phyloP scores from a whole-genome alignment of 1,140 invertebrate species.

The Drosophila hydei region DNA sequence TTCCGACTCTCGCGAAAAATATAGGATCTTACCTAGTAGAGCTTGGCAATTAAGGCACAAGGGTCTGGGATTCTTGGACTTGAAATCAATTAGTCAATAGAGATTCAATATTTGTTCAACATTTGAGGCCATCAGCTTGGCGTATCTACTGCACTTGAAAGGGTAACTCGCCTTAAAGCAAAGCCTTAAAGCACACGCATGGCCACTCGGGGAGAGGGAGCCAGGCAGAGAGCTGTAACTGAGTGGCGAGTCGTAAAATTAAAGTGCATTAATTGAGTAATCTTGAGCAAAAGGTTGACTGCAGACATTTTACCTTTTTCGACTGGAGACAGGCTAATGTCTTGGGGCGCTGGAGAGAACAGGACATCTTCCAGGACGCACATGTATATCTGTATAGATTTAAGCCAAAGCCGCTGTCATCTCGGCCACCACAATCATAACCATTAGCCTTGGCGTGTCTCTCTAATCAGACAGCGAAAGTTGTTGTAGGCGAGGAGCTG shows the following conservation, averaged over 20 bases:
- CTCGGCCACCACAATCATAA: conserved; percentile 81
- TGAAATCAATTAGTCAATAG: too few species aligned
- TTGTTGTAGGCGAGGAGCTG: conserved; percentile 10
- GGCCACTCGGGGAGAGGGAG: not conserved
- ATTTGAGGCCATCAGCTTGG: too few species aligned
- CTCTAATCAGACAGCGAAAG: conserved; percentile 75
- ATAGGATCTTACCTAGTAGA: too few species aligned
- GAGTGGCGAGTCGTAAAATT: conserved; percentile 48
- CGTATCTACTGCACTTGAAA: not conserved
- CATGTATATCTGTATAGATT: conserved; percentile 30
- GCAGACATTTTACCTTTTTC: conserved; percentile 71
- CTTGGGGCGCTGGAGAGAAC: conserved; percentile 23
- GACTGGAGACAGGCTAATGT: conserved; percentile 40
- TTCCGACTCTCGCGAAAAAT: too few species aligned
- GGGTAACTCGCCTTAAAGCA: conserved; percentile 7
- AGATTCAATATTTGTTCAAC: too few species aligned
- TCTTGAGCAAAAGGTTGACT: conserved; percentile 62
- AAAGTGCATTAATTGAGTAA: conserved; percentile 80
- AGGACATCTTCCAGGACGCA: conserved; percentile 32
- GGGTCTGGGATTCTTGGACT: too few species aligned
- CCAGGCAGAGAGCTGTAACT: not conserved
- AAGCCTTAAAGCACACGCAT: conserved; percentile 25
- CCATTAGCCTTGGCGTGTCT: conserved; percentile 79
- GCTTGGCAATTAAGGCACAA: too few species aligned
- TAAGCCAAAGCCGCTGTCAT: conserved; percentile 74